Evolutionary conservation across 2,888 invertebrate species (phyloP).

Genomic region (Acholoe squamosa): DNA sequence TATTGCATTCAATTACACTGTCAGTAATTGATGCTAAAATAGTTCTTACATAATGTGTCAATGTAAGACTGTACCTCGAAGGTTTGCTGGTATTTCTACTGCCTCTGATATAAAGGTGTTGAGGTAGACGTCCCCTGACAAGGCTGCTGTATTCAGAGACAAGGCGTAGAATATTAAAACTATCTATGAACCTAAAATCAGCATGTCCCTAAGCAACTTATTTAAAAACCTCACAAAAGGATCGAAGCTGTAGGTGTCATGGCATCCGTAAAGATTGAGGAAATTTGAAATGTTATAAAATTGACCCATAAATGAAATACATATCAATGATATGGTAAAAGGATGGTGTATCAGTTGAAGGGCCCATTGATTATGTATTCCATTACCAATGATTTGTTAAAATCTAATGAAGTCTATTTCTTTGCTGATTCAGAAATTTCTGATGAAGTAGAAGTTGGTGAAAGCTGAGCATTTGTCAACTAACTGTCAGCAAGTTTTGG

Average conservation of each 20-base stretch:
- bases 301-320: background rate
- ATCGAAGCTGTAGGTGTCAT: background rate
- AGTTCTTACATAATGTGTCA: no score
- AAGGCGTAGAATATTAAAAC: conserved; percentile 71
- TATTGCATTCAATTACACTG: no score
- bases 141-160: conserved; percentile 68
- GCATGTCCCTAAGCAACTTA: background rate
- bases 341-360: no score
- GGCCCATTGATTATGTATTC: no score
- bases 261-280: background rate
- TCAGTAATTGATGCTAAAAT: no score
- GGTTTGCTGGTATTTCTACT: conserved; percentile 70
- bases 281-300: background rate
- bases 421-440: no score
- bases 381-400: no score
- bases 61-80: conserved; percentile 62
- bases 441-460: no score
- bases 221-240: background rate
- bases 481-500: no score
- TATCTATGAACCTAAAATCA: conserved; percentile 52
- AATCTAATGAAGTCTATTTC: no score
- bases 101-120: conserved; percentile 69
- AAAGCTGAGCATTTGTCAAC: no score
- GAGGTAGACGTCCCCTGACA: conserved; percentile 69
- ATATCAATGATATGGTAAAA: no score